Conservation (phyloP, 2,797 vertebrate genomes). For the Pseudochirops corinnae region DNA sequence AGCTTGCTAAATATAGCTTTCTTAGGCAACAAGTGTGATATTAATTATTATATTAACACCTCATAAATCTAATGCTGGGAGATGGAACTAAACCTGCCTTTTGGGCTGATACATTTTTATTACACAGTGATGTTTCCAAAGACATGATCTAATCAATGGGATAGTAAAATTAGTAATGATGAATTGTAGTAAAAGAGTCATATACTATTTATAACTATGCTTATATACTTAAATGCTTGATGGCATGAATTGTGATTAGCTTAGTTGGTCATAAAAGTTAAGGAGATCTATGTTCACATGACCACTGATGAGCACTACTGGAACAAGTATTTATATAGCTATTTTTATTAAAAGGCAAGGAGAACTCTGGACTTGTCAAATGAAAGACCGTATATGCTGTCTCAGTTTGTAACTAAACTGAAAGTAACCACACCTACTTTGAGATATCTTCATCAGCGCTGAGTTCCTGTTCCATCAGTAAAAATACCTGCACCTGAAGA, state of each 20-base stretch:
- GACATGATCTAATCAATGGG: background rate
- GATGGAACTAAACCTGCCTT: background rate
- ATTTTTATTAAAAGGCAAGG: background rate
- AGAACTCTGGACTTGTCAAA: background rate
- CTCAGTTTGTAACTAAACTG: background rate
- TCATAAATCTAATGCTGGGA: background rate
- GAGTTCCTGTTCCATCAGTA: slow-evolving; percentile 99
- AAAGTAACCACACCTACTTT: slow-evolving; percentile 85
- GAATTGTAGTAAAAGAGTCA: background rate
- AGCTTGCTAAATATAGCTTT: background rate
- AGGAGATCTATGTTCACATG: background rate
- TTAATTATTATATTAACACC: background rate
- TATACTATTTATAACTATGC: background rate
- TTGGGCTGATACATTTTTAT: background rate
- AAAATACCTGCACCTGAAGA: slow-evolving; percentile 96
- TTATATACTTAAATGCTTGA: background rate
- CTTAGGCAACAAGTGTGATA: background rate
- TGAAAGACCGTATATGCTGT: background rate
- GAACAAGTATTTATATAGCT: background rate
- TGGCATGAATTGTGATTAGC: background rate
- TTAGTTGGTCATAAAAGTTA: background rate
- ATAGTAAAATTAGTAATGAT: background rate
- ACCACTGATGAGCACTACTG: background rate
- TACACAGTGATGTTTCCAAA: background rate
- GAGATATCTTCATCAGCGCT: slow-evolving; percentile 99